These are phyloP conservation scores for Erebia palarica DNA, from an alignment of 2,888 invertebrate genomes.

Conservation along the genomic window DNA sequence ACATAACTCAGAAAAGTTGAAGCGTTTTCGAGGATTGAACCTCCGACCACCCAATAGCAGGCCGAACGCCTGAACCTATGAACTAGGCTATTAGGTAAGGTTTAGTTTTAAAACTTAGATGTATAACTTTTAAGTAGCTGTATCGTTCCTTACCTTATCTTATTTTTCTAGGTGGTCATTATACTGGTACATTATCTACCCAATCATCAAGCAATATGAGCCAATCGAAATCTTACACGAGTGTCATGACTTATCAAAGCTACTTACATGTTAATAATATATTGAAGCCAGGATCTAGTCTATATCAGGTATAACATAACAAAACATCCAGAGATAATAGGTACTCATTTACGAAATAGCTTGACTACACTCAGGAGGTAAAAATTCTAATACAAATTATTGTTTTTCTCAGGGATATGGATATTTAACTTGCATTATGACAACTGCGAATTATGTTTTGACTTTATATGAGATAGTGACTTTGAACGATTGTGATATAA, in stretches of 20 bases:
- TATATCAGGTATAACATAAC: constrained; percentile 60
- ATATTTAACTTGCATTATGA: constrained; percentile 59
- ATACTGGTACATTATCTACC: constrained; percentile 42
- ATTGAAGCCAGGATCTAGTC: constrained; percentile 61
- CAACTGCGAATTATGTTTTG: constrained; percentile 60
- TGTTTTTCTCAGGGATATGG: constrained; percentile 55
- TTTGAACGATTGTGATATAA: constrained; percentile 59
- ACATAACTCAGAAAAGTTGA: too few species aligned
- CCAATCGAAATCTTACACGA: constrained; percentile 61
- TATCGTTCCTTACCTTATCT: neutral
- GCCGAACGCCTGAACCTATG: too few species aligned
- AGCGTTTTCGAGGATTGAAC: too few species aligned
- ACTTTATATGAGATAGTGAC: constrained; percentile 65
- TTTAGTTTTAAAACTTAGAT: too few species aligned
- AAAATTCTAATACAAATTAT: neutral
- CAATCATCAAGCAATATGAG: constrained; percentile 57
- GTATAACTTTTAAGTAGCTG: too few species aligned
- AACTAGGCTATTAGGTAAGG: too few species aligned
- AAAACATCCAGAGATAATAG: neutral
- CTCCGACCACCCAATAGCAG: too few species aligned
- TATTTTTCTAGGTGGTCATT: constrained; percentile 38
- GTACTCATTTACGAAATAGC: neutral
- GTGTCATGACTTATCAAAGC: constrained; percentile 61
- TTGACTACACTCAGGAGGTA: too few species aligned
- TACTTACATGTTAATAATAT: constrained; percentile 55